A percentile compares a stretch with the other conserved stretches of the same genome.
Conservation (phyloP, 2,888 invertebrate species). For the Pherbina coryleti region DNA sequence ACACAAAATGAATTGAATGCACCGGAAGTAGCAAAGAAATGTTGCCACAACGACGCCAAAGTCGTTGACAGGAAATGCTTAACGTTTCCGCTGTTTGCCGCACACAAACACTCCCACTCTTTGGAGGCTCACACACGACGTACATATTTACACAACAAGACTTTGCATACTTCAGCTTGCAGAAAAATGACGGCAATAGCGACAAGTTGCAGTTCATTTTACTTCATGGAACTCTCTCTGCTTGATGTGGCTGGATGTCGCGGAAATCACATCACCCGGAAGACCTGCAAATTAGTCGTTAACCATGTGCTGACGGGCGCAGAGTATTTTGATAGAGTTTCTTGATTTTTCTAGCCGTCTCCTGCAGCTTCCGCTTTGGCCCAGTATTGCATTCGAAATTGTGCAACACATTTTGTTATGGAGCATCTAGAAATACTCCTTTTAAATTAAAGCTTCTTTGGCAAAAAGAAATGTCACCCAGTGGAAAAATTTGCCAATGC, state of each 20-base stretch:
- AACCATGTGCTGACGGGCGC: neutral
- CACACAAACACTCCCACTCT: slow-evolving; percentile 2
- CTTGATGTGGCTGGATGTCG: neutral
- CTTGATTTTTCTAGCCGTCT: neutral
- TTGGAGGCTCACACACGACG: neutral
- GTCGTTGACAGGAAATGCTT: slow-evolving; percentile 27
- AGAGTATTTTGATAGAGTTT: neutral
- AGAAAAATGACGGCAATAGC: neutral
- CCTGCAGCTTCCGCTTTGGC: neutral
- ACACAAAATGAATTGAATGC: neutral
- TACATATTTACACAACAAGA: neutral
- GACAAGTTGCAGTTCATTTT: neutral
- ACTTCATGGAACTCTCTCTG: neutral
- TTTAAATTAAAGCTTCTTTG: too few species aligned
- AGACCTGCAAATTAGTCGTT: slow-evolving; percentile 20
- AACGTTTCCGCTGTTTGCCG: slow-evolving; percentile 6
- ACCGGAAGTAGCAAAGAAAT: neutral
- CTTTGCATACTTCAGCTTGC: neutral
- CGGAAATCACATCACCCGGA: slow-evolving; percentile 13
- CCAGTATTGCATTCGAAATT: neutral
- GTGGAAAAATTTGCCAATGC: too few species aligned
- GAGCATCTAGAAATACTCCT: too few species aligned
- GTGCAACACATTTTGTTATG: neutral
- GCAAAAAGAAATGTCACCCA: too few species aligned
- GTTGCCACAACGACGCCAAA: neutral